Percentiles rank a stretch among this genome's conserved stretches.
Conservation (phyloP, 2,888 invertebrate species). For the Xylophagus ater region DNA sequence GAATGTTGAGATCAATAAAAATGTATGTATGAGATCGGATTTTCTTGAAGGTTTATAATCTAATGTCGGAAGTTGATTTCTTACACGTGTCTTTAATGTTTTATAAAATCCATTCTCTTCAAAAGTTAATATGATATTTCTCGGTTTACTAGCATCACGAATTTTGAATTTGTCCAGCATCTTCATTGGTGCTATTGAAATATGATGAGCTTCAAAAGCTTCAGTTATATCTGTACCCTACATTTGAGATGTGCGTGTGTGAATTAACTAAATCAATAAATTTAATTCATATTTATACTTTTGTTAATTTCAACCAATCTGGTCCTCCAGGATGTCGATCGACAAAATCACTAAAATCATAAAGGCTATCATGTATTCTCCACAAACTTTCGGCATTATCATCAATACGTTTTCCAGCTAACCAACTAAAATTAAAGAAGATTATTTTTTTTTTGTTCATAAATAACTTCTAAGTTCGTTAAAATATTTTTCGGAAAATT, state of each 20-base stretch:
- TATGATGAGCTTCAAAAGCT: slow-evolving; percentile 63
- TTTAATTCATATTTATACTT: slow-evolving; percentile 40
- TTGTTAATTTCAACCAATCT: slow-evolving; percentile 60
- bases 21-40: slow-evolving; percentile 37
- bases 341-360: slow-evolving; percentile 73
- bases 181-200: slow-evolving; percentile 46
- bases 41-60: slow-evolving; percentile 33
- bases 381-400: slow-evolving; percentile 69
- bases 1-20: slow-evolving; percentile 33
- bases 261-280: background rate
- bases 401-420: slow-evolving; percentile 51
- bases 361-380: slow-evolving; percentile 65
- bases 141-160: slow-evolving; percentile 47
- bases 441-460: background rate
- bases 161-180: slow-evolving; percentile 55
- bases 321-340: slow-evolving; percentile 74
- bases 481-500: background rate
- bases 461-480: background rate
- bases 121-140: slow-evolving; percentile 64
- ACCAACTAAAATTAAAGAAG: slow-evolving; percentile 41
- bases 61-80: slow-evolving; percentile 46
- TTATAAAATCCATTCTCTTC: slow-evolving; percentile 62
- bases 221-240: slow-evolving; percentile 72
- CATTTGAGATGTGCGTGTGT: background rate
- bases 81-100: slow-evolving; percentile 51